A percentile compares a stretch with the other conserved stretches of the same genome.
These are phyloP conservation scores for Palythoa grandis DNA, from an alignment of 92 coral and sea anemone genomes.

Conservation along the genomic window DNA sequence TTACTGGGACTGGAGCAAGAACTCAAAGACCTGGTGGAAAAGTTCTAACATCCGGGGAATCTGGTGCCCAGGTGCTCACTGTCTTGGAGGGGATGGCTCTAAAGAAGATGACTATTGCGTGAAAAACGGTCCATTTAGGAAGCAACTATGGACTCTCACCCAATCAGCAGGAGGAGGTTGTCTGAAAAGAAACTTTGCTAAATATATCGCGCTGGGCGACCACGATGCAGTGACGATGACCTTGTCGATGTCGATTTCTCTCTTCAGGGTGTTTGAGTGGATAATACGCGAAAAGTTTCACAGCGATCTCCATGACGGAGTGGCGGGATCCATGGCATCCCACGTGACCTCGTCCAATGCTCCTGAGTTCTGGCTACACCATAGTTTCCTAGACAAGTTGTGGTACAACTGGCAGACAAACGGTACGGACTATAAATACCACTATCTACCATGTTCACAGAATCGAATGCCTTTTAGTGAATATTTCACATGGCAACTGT, in stretches of 20 bases:
- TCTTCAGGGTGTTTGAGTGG: slow-evolving; percentile 58
- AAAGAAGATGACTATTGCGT: slow-evolving; percentile 48
- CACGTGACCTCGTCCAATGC: slow-evolving; percentile 69
- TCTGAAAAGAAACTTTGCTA: slow-evolving; percentile 58
- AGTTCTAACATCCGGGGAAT: slow-evolving; percentile 25
- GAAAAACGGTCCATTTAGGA: slow-evolving; percentile 63
- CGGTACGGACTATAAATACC: slow-evolving; percentile 51
- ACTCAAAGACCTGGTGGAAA: slow-evolving; percentile 55
- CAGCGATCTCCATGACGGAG: slow-evolving; percentile 72
- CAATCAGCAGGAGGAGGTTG: slow-evolving; percentile 66
- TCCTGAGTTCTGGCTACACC: slow-evolving; percentile 89
- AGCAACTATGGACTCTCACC: slow-evolving; percentile 55
- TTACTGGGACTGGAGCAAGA: slow-evolving; percentile 67
- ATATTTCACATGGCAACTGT: slow-evolving; percentile 72
- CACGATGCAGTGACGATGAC: slow-evolving; percentile 30
- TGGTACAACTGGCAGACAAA: slow-evolving; percentile 82
- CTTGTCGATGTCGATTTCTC: slow-evolving; percentile 37
- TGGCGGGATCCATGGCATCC: slow-evolving; percentile 65
- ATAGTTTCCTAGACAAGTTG: slow-evolving; percentile 83
- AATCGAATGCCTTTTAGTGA: slow-evolving; percentile 67
- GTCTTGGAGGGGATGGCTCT: slow-evolving; percentile 61
- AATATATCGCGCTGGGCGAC: slow-evolving; percentile 27
- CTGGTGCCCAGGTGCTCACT: slow-evolving; percentile 55
- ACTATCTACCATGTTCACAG: slow-evolving; percentile 55
- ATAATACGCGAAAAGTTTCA: slow-evolving; percentile 65